These are phyloP conservation scores for Ophion obscuratus DNA, from an alignment of 2,888 invertebrate species.

Conservation along the genomic window DNA sequence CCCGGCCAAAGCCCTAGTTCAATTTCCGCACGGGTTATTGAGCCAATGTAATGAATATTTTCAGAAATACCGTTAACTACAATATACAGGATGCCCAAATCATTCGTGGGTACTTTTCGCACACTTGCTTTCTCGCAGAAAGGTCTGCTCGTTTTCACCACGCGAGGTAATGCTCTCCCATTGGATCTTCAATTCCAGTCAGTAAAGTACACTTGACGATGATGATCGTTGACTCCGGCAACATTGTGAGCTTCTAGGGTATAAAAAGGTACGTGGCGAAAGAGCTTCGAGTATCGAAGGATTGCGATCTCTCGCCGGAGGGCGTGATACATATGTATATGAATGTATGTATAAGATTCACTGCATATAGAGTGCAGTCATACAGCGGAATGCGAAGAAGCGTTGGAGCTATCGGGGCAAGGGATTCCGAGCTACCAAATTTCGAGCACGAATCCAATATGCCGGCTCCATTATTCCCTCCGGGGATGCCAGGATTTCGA, in stretches of 20 bases:
- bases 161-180: not conserved
- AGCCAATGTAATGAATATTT: too few species aligned
- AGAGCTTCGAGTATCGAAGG: constrained; percentile 41
- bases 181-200: not conserved
- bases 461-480: constrained; percentile 67
- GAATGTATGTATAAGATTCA: not conserved
- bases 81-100: too few species aligned
- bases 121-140: not conserved
- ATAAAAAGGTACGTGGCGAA: constrained; percentile 33
- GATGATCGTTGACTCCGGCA: constrained; percentile 8
- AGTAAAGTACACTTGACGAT: not conserved
- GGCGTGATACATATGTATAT: not conserved
- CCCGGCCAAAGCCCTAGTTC: too few species aligned
- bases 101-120: not conserved
- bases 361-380: not conserved
- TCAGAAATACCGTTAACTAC: too few species aligned
- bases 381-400: constrained; percentile 46
- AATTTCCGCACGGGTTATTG: too few species aligned
- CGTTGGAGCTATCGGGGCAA: constrained; percentile 41
- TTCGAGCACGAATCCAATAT: constrained; percentile 72
- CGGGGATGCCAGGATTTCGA: constrained; percentile 47
- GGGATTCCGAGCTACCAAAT: constrained; percentile 65
- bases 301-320: constrained; percentile 19
- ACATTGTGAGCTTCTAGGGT: constrained; percentile 7
- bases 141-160: constrained; percentile 13